Conservation (phyloP, 2,888 invertebrate genomes). For the Hirtodrosophila histrioides region DNA sequence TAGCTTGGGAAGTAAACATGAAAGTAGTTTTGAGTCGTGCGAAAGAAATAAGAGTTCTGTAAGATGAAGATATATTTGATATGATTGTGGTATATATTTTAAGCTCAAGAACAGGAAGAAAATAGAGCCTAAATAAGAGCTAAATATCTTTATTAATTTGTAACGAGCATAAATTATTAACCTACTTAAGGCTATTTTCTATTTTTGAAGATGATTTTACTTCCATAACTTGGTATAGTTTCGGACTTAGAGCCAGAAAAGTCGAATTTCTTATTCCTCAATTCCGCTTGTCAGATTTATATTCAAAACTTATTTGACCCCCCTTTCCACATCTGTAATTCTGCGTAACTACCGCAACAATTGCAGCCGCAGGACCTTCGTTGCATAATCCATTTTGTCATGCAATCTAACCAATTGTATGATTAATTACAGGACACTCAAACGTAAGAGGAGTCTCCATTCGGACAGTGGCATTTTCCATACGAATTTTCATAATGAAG, state of each 20-base stretch:
- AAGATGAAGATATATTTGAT: no score
- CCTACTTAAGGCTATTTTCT: no score
- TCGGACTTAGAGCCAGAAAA: no score
- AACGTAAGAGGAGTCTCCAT: slow-evolving; percentile 6
- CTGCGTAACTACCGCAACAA: slow-evolving; percentile 44
- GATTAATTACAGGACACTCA: slow-evolving; percentile 60
- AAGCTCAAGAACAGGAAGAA: no score
- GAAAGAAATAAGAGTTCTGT: background rate
- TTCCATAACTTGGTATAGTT: no score
- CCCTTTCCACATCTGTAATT: background rate
- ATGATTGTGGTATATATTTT: no score
- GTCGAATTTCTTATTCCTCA: background rate
- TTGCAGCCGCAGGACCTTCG: slow-evolving; percentile 49
- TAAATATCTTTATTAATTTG: no score
- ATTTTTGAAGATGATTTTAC: no score
- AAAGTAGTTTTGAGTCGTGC: slow-evolving; percentile 1
- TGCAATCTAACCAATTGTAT: slow-evolving; percentile 67
- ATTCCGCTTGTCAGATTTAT: background rate
- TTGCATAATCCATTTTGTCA: slow-evolving; percentile 63
- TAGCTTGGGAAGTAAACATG: slow-evolving; percentile 36
- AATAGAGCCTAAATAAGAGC: no score
- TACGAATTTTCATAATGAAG: slow-evolving; percentile 37
- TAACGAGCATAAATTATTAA: no score
- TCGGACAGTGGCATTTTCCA: slow-evolving; percentile 35
- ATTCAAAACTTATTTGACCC: slow-evolving; percentile 24